These are phyloP conservation scores for Apeltes quadracus DNA, from an alignment of 2,113 vertebrate genomes.

Conservation along the genomic window DNA sequence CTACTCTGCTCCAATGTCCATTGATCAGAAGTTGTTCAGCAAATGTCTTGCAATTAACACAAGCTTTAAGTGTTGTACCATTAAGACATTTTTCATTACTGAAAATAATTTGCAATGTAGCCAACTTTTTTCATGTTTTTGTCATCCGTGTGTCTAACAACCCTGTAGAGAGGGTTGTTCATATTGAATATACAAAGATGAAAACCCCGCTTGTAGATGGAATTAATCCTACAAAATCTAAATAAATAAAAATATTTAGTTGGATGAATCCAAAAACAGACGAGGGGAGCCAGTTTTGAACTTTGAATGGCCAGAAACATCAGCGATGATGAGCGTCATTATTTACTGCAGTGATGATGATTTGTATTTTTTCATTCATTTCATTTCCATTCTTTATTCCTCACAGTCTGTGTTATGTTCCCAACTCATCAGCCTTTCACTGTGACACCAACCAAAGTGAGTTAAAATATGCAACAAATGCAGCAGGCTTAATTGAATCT, in stretches of 20 bases:
- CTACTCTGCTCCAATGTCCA: background rate
- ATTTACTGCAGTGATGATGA: background rate
- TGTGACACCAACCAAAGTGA: conserved; percentile 6
- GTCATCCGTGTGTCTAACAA: background rate
- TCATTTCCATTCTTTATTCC: background rate
- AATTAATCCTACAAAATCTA: background rate
- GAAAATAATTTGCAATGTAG: background rate
- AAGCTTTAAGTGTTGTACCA: background rate
- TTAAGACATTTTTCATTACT: background rate
- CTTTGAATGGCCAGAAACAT: background rate
- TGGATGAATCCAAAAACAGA: background rate
- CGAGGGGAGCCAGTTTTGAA: background rate
- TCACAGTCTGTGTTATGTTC: background rate
- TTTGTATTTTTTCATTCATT: background rate
- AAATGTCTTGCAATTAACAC: conserved; percentile 32
- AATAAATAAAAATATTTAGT: background rate
- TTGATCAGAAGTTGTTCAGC: background rate
- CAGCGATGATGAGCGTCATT: background rate
- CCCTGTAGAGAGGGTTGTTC: background rate
- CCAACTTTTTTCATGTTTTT: background rate
- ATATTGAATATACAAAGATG: background rate
- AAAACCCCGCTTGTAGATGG: background rate
- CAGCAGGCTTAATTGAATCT: conserved; percentile 50
- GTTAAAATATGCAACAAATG: conserved; percentile 23
- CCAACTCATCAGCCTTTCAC: background rate